Evolutionary conservation across 1,140 invertebrate species (phyloP).

Genomic region (Scaptomyza hsui): DNA sequence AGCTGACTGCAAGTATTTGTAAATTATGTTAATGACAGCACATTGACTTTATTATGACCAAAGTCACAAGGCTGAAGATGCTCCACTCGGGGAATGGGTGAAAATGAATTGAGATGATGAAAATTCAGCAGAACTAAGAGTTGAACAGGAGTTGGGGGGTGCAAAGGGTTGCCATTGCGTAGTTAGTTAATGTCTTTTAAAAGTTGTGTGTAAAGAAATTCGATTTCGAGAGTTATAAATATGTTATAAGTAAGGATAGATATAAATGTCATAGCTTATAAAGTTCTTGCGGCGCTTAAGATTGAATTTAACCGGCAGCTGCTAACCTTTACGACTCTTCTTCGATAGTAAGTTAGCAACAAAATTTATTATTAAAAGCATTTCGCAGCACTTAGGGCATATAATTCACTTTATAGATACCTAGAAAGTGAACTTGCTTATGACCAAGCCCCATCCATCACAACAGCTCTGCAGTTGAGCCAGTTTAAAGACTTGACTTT

Average conservation of each 20-base stretch:
- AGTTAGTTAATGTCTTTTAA: not conserved
- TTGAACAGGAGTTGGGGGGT: not conserved
- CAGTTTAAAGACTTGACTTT: slow-evolving; percentile 58
- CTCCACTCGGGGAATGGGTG: not conserved
- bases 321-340: not conserved
- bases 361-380: slow-evolving; percentile 4
- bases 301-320: too few relatives aligned
- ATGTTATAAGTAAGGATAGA: too few relatives aligned
- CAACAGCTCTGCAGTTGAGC: slow-evolving; percentile 4
- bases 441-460: slow-evolving; percentile 10
- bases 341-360: not conserved
- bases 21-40: slow-evolving; percentile 77
- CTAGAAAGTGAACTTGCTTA: not conserved
- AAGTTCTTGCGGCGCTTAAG: too few relatives aligned
- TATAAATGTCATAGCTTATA: too few relatives aligned
- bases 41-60: slow-evolving; percentile 72
- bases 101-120: slow-evolving; percentile 22
- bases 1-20: slow-evolving; percentile 67
- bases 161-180: not conserved
- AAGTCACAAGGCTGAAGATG: slow-evolving; percentile 7
- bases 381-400: not conserved
- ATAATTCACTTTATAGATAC: not conserved
- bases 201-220: not conserved
- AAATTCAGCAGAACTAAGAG: slow-evolving; percentile 3
- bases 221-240: not conserved